These are phyloP conservation scores for Turnix velox DNA, from an alignment of 2,113 vertebrate genomes.

Conservation along the genomic window DNA sequence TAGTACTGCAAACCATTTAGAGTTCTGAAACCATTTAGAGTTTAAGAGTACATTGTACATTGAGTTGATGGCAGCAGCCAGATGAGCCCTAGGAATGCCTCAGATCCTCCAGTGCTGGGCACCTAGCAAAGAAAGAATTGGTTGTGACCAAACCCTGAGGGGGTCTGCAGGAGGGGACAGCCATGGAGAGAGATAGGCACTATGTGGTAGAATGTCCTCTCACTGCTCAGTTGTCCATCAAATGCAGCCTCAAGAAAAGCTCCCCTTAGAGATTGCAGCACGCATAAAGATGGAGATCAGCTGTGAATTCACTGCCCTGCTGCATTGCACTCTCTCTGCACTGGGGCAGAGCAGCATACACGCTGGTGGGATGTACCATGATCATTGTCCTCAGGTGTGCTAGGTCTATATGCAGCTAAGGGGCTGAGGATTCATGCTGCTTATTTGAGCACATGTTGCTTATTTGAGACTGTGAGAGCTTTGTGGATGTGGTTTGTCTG, in stretches of 20 bases:
- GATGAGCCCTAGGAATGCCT: background rate
- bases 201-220: background rate
- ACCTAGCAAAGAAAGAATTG: background rate
- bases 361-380: background rate
- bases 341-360: background rate
- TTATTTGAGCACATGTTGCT: background rate
- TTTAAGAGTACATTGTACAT: background rate
- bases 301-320: background rate
- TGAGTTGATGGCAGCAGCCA: background rate
- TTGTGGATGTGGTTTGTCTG: background rate
- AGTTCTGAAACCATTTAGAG: background rate
- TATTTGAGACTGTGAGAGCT: rapidly evolving
- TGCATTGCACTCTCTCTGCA: background rate
- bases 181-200: background rate
- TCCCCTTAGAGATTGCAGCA: background rate
- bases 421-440: background rate
- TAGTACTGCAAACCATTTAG: background rate
- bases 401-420: background rate
- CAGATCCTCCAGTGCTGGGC: background rate
- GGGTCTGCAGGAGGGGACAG: background rate
- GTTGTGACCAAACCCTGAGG: background rate
- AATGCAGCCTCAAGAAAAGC: background rate
- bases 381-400: background rate
- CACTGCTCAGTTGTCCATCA: background rate
- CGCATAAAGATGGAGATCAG: background rate